These are phyloP conservation scores for Pelodiscus sinensis DNA, from an alignment of 2,113 vertebrate genomes.

Conservation along the genomic window DNA sequence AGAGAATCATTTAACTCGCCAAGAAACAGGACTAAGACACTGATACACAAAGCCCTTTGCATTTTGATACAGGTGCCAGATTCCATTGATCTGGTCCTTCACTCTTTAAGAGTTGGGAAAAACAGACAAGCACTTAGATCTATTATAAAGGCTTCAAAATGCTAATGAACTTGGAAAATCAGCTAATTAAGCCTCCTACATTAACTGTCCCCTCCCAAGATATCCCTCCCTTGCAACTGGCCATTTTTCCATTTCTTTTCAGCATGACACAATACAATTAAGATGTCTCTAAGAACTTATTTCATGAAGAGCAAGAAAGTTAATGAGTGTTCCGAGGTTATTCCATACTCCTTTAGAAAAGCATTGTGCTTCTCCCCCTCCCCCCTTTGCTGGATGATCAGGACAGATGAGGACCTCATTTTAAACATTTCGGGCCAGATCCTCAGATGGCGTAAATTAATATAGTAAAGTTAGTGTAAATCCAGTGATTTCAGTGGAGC, in stretches of 20 bases:
- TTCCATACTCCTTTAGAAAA: accelerated
- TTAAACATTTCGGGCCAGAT: accelerated
- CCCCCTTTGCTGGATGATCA: not conserved
- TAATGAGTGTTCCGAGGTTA: not conserved
- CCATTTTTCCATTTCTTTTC: not conserved
- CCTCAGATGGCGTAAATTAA: not conserved
- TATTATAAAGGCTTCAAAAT: not conserved
- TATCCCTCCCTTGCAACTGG: not conserved
- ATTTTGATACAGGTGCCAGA: not conserved
- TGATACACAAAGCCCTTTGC: not conserved
- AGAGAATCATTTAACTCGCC: not conserved
- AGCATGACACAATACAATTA: not conserved
- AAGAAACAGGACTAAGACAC: not conserved
- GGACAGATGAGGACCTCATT: accelerated
- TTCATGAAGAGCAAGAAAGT: not conserved
- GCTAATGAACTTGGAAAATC: not conserved
- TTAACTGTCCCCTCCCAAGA: not conserved
- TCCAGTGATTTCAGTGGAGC: not conserved
- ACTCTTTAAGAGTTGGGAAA: not conserved
- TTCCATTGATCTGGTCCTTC: not conserved
- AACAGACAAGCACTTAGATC: accelerated
- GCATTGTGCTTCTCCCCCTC: accelerated
- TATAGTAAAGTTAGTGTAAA: not conserved
- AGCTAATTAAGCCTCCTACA: accelerated
- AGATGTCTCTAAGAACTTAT: not conserved